Conservation (phyloP, 2,888 invertebrate species). For the Exocentrus adspersus region DNA sequence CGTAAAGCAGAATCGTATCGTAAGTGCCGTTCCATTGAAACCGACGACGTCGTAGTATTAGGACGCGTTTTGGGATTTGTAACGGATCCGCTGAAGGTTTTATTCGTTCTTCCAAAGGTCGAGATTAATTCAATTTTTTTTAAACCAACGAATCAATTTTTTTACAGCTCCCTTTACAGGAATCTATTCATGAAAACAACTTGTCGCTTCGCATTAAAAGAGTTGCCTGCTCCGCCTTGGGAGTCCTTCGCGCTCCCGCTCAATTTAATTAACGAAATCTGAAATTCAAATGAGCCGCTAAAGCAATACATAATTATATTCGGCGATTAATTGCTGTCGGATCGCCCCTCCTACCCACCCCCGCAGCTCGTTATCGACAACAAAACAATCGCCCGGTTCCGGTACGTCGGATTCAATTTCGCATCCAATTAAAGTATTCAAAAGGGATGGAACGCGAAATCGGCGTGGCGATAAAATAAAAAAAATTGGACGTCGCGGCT, state of each 20-base stretch:
- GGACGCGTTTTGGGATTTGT: neutral
- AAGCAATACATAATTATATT: constrained; percentile 12
- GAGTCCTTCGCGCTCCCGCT: neutral
- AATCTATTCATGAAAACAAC: neutral
- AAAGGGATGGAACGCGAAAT: neutral
- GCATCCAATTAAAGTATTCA: neutral
- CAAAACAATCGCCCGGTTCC: constrained; percentile 2
- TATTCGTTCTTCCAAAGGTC: too few species aligned
- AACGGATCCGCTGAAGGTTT: neutral
- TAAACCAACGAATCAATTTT: too few species aligned
- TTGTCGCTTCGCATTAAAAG: neutral
- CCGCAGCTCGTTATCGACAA: constrained; percentile 4
- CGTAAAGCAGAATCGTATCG: neutral
- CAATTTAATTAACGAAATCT: constrained; percentile 4
- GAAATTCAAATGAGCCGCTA: constrained; percentile 10
- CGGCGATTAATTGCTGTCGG: constrained; percentile 10
- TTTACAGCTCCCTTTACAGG: too few species aligned
- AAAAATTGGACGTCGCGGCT: too few species aligned
- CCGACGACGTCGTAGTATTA: neutral
- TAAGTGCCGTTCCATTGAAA: neutral
- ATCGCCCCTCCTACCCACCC: too few species aligned
- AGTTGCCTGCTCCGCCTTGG: neutral
- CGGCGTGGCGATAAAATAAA: neutral
- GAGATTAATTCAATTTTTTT: too few species aligned
- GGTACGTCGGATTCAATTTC: neutral